Conservation (phyloP, 2,797 vertebrate genomes). For the Microctenopoma lineatum region DNA sequence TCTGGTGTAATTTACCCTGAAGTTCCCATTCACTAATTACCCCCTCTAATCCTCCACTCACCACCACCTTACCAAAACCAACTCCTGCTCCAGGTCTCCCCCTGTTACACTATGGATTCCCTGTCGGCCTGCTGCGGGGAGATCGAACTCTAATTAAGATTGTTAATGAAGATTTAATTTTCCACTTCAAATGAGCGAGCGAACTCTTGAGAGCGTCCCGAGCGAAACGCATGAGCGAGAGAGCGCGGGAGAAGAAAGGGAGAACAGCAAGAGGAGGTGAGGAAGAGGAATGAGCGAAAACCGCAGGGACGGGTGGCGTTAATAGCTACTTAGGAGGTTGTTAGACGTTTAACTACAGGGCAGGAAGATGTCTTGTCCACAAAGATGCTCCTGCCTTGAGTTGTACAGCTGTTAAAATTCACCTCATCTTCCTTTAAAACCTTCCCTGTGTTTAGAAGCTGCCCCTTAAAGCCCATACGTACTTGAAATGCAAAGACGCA, state of each 20-base stretch:
- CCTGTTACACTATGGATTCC: slow-evolving; percentile 78
- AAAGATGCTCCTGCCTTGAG: slow-evolving; percentile 17
- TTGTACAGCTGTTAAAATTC: slow-evolving; percentile 17
- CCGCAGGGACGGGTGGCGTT: slow-evolving; percentile 17
- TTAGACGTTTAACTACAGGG: slow-evolving; percentile 21
- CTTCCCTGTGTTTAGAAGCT: slow-evolving; percentile 28
- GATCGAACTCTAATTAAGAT: slow-evolving; percentile 87
- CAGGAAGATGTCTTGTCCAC: slow-evolving; percentile 5
- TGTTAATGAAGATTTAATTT: slow-evolving; percentile 88
- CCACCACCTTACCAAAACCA: slow-evolving; percentile 43
- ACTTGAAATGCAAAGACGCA: slow-evolving; percentile 57
- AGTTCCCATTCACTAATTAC: slow-evolving; percentile 73
- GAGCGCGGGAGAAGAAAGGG: slow-evolving; percentile 4
- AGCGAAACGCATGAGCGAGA: slow-evolving; percentile 45
- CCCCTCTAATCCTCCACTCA: slow-evolving; percentile 52
- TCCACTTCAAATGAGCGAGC: slow-evolving; percentile 77
- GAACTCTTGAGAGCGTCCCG: slow-evolving; percentile 64
- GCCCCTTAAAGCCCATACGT: slow-evolving; percentile 34
- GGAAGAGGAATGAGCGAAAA: neutral
- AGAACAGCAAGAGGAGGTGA: neutral
- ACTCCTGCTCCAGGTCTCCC: slow-evolving; percentile 66
- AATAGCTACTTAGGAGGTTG: slow-evolving; percentile 31
- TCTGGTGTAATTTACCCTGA: slow-evolving; percentile 64
- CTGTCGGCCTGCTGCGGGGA: slow-evolving; percentile 71
- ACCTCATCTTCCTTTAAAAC: slow-evolving; percentile 7